phyloP scores from a whole-genome alignment of 2,888 invertebrate genomes.

The Dynastes hyllus region DNA sequence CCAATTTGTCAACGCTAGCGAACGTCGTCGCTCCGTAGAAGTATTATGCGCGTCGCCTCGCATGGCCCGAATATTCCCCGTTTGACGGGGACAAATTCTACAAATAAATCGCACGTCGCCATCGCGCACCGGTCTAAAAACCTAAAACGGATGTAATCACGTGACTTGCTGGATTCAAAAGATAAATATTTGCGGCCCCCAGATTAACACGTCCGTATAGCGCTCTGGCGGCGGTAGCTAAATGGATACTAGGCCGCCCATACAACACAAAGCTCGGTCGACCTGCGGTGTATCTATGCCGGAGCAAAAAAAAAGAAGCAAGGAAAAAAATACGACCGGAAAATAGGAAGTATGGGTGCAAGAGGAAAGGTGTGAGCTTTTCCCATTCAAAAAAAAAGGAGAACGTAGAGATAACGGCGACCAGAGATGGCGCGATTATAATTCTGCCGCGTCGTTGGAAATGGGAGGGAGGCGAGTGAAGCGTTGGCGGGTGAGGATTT shows the following conservation, averaged over 20 bases:
- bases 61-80: constrained; percentile 50
- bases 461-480: background rate
- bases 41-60: constrained; percentile 36
- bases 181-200: constrained; percentile 59
- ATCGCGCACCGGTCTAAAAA: constrained; percentile 45
- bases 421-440: constrained; percentile 41
- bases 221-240: constrained; percentile 25
- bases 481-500: too few species aligned
- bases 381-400: background rate
- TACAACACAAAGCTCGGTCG: constrained; percentile 24
- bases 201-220: constrained; percentile 55
- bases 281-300: constrained; percentile 9
- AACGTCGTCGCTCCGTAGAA: background rate
- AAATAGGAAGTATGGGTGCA: background rate
- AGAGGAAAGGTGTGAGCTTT: constrained; percentile 27
- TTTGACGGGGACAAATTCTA: constrained; percentile 59
- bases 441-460: constrained; percentile 12
- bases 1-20: constrained; percentile 50
- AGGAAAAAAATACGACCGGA: constrained; percentile 1
- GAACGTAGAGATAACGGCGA: constrained; percentile 25
- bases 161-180: constrained; percentile 57
- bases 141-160: constrained; percentile 51
- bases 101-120: constrained; percentile 55
- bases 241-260: too few species aligned
- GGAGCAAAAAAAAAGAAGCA: constrained; percentile 4